Percentiles rank a stretch among this genome's conserved stretches.
Evolutionary conservation across 2,113 vertebrate species (phyloP).

Genomic region (Odocoileus virginianus): DNA sequence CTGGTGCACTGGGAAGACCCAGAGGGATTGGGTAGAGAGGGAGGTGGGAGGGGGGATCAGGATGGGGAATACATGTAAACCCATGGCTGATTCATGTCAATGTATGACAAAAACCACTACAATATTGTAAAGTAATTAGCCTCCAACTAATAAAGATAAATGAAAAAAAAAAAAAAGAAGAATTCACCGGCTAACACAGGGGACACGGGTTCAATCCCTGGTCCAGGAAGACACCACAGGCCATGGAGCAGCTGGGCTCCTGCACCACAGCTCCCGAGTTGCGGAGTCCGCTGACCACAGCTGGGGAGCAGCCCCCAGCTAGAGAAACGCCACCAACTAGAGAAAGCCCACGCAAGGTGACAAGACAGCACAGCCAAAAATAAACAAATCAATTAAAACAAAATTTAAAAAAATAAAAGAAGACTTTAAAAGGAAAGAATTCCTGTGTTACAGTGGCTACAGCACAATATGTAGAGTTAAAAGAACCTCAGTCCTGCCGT

Average conservation of each 20-base stretch:
- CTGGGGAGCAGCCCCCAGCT: neutral
- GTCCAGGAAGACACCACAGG: neutral
- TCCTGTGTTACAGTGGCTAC: neutral
- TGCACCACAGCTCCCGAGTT: neutral
- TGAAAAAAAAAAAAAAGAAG: neutral
- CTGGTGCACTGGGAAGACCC: too few species aligned
- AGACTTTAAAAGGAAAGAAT: neutral
- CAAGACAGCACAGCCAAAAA: neutral
- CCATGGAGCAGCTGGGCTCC: neutral
- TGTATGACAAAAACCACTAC: too few species aligned
- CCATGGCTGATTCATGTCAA: too few species aligned
- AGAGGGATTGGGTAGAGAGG: too few species aligned
- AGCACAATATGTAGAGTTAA: neutral
- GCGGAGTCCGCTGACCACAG: accelerated
- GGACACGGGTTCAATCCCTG: neutral
- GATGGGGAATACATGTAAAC: too few species aligned
- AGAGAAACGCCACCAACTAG: too few species aligned
- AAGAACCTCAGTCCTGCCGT: neutral
- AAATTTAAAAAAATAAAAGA: neutral
- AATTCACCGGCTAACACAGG: too few species aligned
- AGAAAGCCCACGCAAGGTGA: neutral
- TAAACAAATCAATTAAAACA: neutral
- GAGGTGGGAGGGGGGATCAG: too few species aligned
- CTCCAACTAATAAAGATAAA: too few species aligned
- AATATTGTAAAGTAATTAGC: too few species aligned